Evolutionary conservation across 2,113 vertebrate genomes (phyloP), one percentile per base, ranked within the genome.

Genomic region (Stomatorhinus ivindoensis): DNA sequence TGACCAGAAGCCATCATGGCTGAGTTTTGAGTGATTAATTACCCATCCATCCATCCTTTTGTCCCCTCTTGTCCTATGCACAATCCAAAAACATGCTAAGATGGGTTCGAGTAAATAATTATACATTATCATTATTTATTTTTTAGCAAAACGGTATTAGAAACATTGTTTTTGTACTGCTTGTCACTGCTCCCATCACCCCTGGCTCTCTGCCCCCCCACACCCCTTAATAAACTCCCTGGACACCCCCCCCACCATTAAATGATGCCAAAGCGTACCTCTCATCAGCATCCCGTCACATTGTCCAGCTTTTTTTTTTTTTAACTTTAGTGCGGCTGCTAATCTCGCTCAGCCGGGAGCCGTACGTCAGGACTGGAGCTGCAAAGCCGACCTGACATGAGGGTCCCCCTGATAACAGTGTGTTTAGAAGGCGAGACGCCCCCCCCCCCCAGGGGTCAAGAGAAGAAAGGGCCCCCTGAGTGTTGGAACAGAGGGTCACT

Each of bases 401-500:
- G 69, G 42, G 39, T 2, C 87, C 27, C 31, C 73, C 24, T 51
- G 86, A 89, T 89, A 61, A 46, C 47, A 42, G 83, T 39, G 19
- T 50, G 51, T 48, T 76, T 69, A 80, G 1, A 89, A 80, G 89
- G 89, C 55, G 86, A 93, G 87, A 73, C 46, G 88, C 88, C 27
- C 61, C 61, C 46, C 42, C 42, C 21, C 61, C 61, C 89, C 89
- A 87, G 48, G 80, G 94, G 94, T 95, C 94, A 96, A 95, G 95
- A 93, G 94, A 58, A 86, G 89, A 93, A 91, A 94, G 93, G 93
- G 87, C 50, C 90, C 93, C 73, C 89, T 92, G 95, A 95, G 94
- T 94, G 94, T 95, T 92, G 91, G 92, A 95, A 94, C 94, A 94
- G 94, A 93, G 93, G 92, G 91, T 89, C 92, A 94, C 93, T 94